These are phyloP conservation scores for Butorides virescens DNA, from an alignment of 2,113 vertebrate species.

Conservation along the genomic window DNA sequence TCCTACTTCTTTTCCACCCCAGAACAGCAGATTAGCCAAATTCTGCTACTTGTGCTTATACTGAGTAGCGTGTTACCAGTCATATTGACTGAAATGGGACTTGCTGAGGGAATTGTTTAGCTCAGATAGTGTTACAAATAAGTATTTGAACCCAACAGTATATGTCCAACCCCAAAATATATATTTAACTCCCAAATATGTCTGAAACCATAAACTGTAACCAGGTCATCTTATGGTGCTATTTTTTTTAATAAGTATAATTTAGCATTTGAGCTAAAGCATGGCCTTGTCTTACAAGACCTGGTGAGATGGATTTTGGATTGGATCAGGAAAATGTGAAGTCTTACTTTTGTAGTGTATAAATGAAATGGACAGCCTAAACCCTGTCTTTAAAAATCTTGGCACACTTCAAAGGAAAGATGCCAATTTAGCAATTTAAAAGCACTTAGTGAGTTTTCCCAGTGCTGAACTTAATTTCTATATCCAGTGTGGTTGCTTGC, in stretches of 20 bases:
- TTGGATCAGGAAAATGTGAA: neutral
- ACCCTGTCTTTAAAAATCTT: neutral
- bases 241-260: neutral
- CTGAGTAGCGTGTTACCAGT: neutral
- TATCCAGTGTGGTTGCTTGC: conserved; percentile 6
- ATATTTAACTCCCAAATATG: neutral
- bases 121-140: neutral
- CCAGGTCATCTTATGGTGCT: neutral
- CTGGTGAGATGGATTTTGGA: neutral
- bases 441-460: conserved; percentile 39
- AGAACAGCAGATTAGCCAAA: neutral
- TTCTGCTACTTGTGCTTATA: neutral
- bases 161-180: neutral
- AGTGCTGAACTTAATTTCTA: conserved; percentile 18
- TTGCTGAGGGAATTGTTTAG: neutral
- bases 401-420: conserved; percentile 36
- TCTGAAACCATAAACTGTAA: neutral
- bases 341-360: neutral
- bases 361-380: conserved; percentile 22
- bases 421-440: conserved; percentile 47
- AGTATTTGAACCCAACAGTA: neutral
- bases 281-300: neutral
- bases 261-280: neutral
- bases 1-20: neutral
- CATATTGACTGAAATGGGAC: neutral